These are phyloP conservation scores for Struthio camelus DNA, from an alignment of 2,113 vertebrate genomes.

Conservation along the genomic window DNA sequence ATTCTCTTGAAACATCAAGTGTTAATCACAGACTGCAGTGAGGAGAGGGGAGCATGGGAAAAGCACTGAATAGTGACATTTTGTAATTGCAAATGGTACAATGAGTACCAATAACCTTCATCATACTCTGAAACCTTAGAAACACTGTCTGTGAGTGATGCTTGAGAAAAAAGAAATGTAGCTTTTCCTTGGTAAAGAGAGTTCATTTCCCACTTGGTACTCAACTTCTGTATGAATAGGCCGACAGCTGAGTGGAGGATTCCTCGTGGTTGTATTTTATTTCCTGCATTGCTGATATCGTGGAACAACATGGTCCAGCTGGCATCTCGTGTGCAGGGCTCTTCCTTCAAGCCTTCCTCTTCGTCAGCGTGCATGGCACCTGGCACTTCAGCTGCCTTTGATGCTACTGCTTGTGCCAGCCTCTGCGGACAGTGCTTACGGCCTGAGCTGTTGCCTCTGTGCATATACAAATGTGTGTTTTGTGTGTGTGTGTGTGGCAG, in stretches of 20 bases:
- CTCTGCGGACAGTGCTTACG: neutral
- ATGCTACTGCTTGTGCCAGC: neutral
- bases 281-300: neutral
- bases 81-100: neutral
- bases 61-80: constrained; percentile 40
- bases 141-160: neutral
- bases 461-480: neutral
- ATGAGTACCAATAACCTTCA: constrained; percentile 5
- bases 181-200: neutral
- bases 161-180: neutral
- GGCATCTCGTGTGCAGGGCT: neutral
- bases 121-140: constrained; percentile 31
- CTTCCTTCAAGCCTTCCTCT: neutral
- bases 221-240: neutral
- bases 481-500: neutral
- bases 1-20: constrained; percentile 40
- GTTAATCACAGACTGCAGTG: constrained; percentile 44
- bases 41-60: neutral
- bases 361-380: neutral
- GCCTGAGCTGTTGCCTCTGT: neutral
- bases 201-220: neutral
- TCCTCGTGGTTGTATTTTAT: neutral
- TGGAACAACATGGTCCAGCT: neutral
- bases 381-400: neutral
- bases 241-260: neutral